Evolutionary conservation across 2,113 vertebrate genomes (phyloP).

Genomic region (Engraulis encrasicolus): DNA sequence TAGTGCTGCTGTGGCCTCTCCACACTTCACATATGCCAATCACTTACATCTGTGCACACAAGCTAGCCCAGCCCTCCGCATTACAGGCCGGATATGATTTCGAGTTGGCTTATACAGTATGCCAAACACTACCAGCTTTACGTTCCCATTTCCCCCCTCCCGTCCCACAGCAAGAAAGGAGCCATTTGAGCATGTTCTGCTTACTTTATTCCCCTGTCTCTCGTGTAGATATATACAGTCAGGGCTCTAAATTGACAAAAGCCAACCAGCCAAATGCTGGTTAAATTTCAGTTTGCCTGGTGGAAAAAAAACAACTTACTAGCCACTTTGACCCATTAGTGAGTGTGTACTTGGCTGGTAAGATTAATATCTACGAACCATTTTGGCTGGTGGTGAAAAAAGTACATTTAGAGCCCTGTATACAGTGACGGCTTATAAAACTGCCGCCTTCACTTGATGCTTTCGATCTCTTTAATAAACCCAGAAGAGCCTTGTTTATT

Average conservation of each 20-base stretch:
- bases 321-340: no score
- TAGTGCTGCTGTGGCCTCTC: neutral
- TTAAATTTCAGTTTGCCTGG: no score
- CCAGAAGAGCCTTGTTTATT: slow-evolving; percentile 57
- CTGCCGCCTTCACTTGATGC: slow-evolving; percentile 16
- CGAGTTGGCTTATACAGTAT: neutral
- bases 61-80: neutral
- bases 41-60: neutral
- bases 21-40: neutral
- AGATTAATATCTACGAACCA: no score
- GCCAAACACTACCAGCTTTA: neutral
- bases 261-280: no score
- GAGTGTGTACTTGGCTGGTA: no score
- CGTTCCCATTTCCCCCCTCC: neutral
- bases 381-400: no score
- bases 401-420: no score
- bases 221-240: no score
- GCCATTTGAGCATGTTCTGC: neutral
- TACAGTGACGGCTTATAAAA: neutral
- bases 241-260: no score
- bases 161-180: neutral
- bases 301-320: no score
- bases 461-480: slow-evolving; percentile 39
- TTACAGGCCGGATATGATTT: neutral
- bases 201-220: neutral